Base-by-base conservation (phyloP, 2,113 vertebrate genomes). In the Otocyon megalotis region DNA sequence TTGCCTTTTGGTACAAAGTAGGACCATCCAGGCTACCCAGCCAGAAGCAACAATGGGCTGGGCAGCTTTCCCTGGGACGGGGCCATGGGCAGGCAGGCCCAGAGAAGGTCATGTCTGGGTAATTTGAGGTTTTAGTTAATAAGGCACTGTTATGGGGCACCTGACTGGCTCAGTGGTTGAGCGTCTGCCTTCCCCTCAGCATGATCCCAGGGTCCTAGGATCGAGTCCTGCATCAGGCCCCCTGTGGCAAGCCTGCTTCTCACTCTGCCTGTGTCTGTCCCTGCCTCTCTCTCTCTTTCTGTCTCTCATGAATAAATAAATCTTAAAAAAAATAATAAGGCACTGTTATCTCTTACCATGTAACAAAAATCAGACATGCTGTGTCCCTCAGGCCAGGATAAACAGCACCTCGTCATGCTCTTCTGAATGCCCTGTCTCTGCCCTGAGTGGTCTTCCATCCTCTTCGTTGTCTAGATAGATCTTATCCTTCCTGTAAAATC, bases 301-400 rank as follows among this genome's bases (percentile, higher is more conserved):
- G 43, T 43, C 43, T 43, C 43, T 43, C 43, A 43, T 43, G 43
- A 43, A 43, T 43, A 43, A 43, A 43, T 43, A 43, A 43, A 43
- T 43, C 43, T 43, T 43, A 43, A 43, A 43, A 43, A 43, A 43
- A 43, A 43, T 79, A 84, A 54, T 24, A 65, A 60, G 56, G 24
- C 32, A 50, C 3, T 30, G 12, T 1, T 58, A 7, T 30, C 15
- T n/a, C 0, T 69, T 8, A 24, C 37, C 3, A 0, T 0, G 17
- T n/a, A 8, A n/a, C 24, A n/a, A 15, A 35, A 60, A 24, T 60
- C 16, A 54, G 22, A 76, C 7, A n/a, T 37, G 32, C 62, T 19
- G 0, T 14, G 20, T 56, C 53, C 62, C 20, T 35, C 3, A 35
- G 17, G 19, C 30, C 30, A 63, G 72, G 43, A 43, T 30, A n/a